These are phyloP conservation scores for Betta splendens DNA, from an alignment of 2,797 vertebrate genomes.

Conservation along the genomic window DNA sequence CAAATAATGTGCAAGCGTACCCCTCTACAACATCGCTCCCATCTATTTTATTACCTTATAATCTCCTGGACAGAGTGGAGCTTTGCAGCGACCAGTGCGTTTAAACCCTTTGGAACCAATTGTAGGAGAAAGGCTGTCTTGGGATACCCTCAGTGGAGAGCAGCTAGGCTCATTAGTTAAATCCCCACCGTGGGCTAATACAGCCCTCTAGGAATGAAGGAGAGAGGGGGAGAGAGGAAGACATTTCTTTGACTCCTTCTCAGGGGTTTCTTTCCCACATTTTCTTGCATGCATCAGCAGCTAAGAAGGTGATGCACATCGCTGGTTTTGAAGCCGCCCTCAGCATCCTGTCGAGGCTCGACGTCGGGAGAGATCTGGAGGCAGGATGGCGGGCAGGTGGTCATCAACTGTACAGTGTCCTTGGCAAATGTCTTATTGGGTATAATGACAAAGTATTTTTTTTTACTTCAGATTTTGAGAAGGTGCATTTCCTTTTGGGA, in stretches of 20 bases:
- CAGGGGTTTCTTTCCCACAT: conserved; percentile 77
- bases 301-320: conserved; percentile 70
- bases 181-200: conserved; percentile 85
- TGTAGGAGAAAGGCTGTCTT: conserved; percentile 85
- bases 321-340: conserved; percentile 63
- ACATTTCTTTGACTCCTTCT: conserved; percentile 80
- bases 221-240: conserved; percentile 77
- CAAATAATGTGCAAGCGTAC: conserved; percentile 69
- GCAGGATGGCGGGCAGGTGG: conserved; percentile 37
- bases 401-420: conserved; percentile 39
- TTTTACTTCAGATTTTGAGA: conserved; percentile 40
- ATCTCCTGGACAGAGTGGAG: conserved; percentile 80
- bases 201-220: conserved; percentile 77
- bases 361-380: conserved; percentile 24
- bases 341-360: conserved; percentile 53
- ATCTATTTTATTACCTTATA: conserved; percentile 82
- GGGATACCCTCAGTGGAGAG: conserved; percentile 83
- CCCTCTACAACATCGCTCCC: conserved; percentile 65
- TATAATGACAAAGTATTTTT: not conserved
- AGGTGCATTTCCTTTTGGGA: conserved; percentile 7
- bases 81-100: conserved; percentile 74
- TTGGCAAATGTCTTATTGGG: not conserved
- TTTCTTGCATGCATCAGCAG: conserved; percentile 85
- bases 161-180: conserved; percentile 87
- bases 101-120: conserved; percentile 89